Conservation (phyloP, 2,888 invertebrate species). For the Amphipoea oculea region DNA sequence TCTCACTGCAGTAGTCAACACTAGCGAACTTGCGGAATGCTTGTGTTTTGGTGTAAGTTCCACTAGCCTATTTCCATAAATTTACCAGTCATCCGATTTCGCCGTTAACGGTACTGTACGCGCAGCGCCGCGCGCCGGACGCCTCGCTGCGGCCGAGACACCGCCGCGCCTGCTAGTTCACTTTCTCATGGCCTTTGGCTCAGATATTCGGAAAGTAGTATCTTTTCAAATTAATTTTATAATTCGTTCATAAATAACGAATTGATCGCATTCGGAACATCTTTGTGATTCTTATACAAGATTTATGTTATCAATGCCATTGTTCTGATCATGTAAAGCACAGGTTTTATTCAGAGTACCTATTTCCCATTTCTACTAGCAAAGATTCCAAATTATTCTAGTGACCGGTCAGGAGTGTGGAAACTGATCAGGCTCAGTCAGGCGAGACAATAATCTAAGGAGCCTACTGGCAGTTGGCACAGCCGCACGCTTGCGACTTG, state of each 20-base stretch:
- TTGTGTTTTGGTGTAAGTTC: constrained; percentile 69
- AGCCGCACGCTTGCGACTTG: not conserved
- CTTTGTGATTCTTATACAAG: constrained; percentile 7
- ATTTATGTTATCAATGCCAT: not conserved
- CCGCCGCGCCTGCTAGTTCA: constrained; percentile 71
- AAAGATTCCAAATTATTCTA: not conserved
- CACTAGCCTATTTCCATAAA: constrained; percentile 84
- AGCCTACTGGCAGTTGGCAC: not conserved
- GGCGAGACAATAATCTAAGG: not conserved
- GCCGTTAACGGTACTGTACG: constrained; percentile 84
- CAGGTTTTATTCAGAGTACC: not conserved
- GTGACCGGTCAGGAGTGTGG: not conserved
- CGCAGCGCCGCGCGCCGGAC: constrained; percentile 41
- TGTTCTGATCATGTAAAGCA: not conserved
- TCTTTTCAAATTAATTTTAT: constrained; percentile 32
- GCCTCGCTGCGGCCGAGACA: constrained; percentile 52
- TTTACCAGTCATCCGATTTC: constrained; percentile 83
- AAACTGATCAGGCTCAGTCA: not conserved
- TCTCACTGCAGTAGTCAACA: constrained; percentile 29
- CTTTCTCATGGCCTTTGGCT: constrained; percentile 82
- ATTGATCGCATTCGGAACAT: constrained; percentile 10
- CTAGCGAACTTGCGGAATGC: constrained; percentile 48
- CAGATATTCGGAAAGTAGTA: constrained; percentile 56
- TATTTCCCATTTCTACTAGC: not conserved
- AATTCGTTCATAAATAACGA: constrained; percentile 32